phyloP scores from a whole-genome alignment of 2,797 vertebrate genomes.

The Pyrocephalus nanus region DNA sequence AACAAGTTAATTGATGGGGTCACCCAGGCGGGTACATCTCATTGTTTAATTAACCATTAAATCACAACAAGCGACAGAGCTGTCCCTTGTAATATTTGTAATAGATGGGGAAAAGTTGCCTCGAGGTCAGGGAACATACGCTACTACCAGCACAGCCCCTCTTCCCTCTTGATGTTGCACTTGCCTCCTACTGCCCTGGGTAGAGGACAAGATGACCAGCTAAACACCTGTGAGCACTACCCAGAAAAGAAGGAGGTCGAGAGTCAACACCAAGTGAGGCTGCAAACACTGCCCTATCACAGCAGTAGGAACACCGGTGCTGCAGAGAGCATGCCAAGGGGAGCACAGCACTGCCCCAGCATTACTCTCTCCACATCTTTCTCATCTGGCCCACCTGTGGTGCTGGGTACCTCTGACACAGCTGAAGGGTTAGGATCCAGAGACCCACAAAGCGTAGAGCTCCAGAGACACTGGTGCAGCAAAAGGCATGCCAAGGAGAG shows the following conservation, averaged over 20 bases:
- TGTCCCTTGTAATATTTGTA: neutral
- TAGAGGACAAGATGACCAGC: neutral
- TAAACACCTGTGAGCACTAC: neutral
- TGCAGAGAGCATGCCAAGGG: neutral
- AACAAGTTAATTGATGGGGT: neutral
- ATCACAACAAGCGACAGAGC: neutral
- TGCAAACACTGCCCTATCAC: neutral
- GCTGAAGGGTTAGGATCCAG: neutral
- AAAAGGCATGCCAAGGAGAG: neutral
- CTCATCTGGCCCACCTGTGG: neutral
- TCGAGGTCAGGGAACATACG: neutral
- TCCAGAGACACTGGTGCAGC: neutral
- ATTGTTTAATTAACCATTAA: constrained; percentile 33
- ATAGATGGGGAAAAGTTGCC: neutral
- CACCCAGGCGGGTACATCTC: neutral
- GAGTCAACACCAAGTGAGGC: neutral
- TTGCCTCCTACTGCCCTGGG: neutral
- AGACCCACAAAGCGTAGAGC: neutral
- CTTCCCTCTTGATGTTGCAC: neutral
- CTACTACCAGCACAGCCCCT: neutral
- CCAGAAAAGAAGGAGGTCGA: neutral
- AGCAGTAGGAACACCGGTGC: neutral
- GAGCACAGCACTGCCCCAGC: neutral
- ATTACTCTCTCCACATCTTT: neutral
- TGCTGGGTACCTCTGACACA: neutral